phyloP scores from a whole-genome alignment of 2,797 vertebrate species.

The Silurus lanzhouensis region DNA sequence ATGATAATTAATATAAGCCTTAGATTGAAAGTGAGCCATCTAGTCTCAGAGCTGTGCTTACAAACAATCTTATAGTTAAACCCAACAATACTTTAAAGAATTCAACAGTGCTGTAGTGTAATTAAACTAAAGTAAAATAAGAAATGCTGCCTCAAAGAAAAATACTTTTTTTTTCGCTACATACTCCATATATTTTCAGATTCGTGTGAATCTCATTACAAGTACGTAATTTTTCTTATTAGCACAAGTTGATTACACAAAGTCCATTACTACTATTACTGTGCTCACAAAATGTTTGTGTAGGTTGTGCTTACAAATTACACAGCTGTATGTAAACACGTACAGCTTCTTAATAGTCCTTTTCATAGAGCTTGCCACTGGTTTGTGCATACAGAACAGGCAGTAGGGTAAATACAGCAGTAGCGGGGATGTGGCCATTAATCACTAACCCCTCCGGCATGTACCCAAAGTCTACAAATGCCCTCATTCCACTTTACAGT shows the following conservation, averaged over 20 bases:
- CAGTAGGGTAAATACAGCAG: conserved; percentile 22
- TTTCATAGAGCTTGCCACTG: conserved; percentile 17
- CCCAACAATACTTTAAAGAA: not conserved
- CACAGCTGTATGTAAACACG: conserved; percentile 43
- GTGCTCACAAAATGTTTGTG: not conserved
- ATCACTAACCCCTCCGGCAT: conserved; percentile 17
- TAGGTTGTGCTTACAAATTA: conserved; percentile 20
- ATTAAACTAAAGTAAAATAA: not conserved
- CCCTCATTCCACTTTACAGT: conserved; percentile 37
- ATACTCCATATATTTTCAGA: not conserved
- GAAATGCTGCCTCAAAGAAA: not conserved
- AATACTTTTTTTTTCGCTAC: not conserved
- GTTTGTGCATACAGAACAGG: not conserved
- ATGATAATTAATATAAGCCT: not conserved
- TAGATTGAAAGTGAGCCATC: too few relatives aligned
- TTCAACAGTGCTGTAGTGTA: not conserved
- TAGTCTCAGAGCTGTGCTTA: not conserved
- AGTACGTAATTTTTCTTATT: not conserved
- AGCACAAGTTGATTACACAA: not conserved
- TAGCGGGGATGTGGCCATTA: conserved; percentile 14
- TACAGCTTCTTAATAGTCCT: conserved; percentile 32
- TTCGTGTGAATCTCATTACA: not conserved
- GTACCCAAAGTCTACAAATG: conserved; percentile 45
- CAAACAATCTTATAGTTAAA: not conserved
- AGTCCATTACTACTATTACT: not conserved